Evolutionary conservation across 2,113 vertebrate species (phyloP).

Genomic region (Zosterops hypoxanthus): DNA sequence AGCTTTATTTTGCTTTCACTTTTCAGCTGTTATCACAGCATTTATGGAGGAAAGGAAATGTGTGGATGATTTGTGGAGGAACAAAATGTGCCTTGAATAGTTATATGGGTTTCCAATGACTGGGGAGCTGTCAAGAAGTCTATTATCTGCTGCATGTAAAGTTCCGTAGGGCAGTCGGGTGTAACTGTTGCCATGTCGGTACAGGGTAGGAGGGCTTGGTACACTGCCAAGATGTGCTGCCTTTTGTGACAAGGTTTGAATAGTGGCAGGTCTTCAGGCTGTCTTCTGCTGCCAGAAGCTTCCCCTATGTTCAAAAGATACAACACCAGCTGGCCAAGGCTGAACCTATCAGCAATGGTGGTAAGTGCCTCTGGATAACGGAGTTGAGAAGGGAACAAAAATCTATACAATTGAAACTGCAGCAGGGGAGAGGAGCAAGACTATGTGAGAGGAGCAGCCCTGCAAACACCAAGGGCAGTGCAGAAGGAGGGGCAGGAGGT

Average conservation of each 20-base stretch:
- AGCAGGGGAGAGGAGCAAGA: neutral
- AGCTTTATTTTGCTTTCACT: conserved; percentile 66
- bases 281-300: neutral
- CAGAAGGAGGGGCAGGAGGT: neutral
- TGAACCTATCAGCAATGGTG: neutral
- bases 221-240: neutral
- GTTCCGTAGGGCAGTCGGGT: neutral
- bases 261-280: no score
- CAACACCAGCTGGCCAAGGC: neutral
- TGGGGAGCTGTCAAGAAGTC: neutral
- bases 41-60: conserved; percentile 49
- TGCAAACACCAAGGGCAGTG: neutral
- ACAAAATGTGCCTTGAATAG: conserved; percentile 26
- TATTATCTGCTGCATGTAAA: neutral
- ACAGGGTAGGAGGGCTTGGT: neutral
- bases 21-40: conserved; percentile 61
- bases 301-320: neutral
- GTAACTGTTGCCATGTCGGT: neutral
- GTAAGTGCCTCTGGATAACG: neutral
- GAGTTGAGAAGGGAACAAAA: neutral
- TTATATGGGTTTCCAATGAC: neutral
- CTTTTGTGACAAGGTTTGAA: neutral
- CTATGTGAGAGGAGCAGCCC: neutral
- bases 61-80: conserved; percentile 59
- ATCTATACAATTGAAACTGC: neutral